These are phyloP conservation scores for Chroicocephalus ridibundus DNA, from an alignment of 2,113 vertebrate species.

Conservation along the genomic window DNA sequence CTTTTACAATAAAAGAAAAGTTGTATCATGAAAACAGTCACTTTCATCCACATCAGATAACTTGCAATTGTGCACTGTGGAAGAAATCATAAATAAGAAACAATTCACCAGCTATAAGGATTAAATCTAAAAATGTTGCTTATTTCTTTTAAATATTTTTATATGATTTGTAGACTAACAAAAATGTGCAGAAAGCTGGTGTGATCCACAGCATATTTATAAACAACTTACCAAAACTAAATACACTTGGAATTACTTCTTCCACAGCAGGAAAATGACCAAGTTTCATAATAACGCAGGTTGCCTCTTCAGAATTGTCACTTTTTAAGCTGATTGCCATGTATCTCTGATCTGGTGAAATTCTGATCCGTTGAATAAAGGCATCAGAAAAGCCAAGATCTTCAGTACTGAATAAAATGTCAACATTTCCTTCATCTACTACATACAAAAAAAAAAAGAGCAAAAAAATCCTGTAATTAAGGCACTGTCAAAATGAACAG, in stretches of 20 bases:
- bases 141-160: not conserved
- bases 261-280: constrained; percentile 49
- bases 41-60: not conserved
- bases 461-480: not conserved
- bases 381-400: constrained; percentile 72
- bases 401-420: constrained; percentile 72
- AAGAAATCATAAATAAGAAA: not conserved
- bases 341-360: constrained; percentile 85
- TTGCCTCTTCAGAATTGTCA: constrained; percentile 74
- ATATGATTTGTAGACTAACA: not conserved
- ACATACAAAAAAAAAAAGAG: not conserved
- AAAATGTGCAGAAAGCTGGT: not conserved
- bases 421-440: constrained; percentile 53
- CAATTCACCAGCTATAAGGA: not conserved
- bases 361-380: constrained; percentile 84
- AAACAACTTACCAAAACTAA: constrained; percentile 86
- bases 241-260: constrained; percentile 80
- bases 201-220: not conserved
- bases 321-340: constrained; percentile 83
- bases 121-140: not conserved
- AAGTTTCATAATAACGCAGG: constrained; percentile 80
- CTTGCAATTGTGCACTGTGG: not conserved
- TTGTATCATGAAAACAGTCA: not conserved
- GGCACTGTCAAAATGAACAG: not conserved
- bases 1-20: not conserved